Evolutionary conservation across 2,113 vertebrate species (phyloP), one percentile per base, ranked within the genome.

Genomic region (Butorides virescens): DNA sequence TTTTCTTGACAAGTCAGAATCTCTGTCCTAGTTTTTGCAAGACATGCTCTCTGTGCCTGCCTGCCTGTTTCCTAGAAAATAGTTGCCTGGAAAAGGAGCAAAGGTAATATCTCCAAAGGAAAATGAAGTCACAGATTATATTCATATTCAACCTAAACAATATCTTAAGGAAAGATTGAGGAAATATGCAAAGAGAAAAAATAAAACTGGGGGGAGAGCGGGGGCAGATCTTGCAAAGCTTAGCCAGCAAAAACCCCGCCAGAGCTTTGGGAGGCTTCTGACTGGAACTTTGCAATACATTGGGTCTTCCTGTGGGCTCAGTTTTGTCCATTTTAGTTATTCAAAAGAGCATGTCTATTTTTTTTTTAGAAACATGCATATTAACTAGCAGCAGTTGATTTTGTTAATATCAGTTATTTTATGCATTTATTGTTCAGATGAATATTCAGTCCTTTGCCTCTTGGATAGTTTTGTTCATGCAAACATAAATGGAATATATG

Each of bases 1-100:
- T 94, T 93, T 95, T 90, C 59, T 63, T 92, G 65, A 68, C 65
- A 92, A 94, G 58, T 70, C 72, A 86, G 44, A 53, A 85, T 90
- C 58, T 61, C 44, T 91, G 79, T 92, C 96, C 88, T 85, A 93
- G 80, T 89, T 97, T 96, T 93, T 4, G 1, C 13, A 61, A 88
- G 73, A 53, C 7, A 2, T 12, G 58, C 39, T 90, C 42, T 66
- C 77, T 80, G n/a, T 68, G 63, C 36, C 50, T 90, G 56, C 46
- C 26, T 89, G 61, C 50, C 37, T 77, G 22, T 76, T 97, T 87
- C 74, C 71, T 91, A 71, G 91, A 89, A 93, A 93, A 88, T 34
- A 75, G 32, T 36, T 91, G 27, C 44, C n/a, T 52, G 62, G 65
- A 86, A 85, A 88, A 91, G 29, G 17, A 75, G 55, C 32, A 94